Conservation (phyloP, 2,888 invertebrate genomes). For the Brachyopa scutellaris region DNA sequence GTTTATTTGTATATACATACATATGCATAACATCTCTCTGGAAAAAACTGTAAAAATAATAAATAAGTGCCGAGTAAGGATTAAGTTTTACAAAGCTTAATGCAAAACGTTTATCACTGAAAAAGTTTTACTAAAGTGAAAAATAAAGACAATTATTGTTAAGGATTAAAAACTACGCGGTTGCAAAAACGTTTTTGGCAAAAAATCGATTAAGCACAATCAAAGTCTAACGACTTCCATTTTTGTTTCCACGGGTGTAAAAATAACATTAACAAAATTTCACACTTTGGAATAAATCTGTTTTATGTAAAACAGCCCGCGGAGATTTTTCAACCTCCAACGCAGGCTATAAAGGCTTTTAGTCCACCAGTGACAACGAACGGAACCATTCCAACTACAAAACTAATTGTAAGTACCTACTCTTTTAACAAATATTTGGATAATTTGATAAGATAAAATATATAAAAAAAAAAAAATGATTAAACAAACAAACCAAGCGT, state of each 20-base stretch:
- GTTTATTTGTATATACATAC: conserved; percentile 37
- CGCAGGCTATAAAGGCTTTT: conserved; percentile 82
- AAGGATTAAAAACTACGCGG: not conserved
- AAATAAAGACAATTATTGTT: conserved; percentile 7
- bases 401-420: conserved; percentile 81
- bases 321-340: conserved; percentile 81
- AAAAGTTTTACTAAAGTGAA: conserved; percentile 33
- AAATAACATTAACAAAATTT: conserved; percentile 82
- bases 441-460: not conserved
- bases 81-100: conserved; percentile 49
- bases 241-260: conserved; percentile 75
- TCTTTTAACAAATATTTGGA: not conserved
- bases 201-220: conserved; percentile 38
- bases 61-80: too few species aligned
- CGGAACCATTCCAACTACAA: conserved; percentile 81
- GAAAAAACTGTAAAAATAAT: too few species aligned
- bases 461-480: not conserved
- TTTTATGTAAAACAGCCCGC: conserved; percentile 82
- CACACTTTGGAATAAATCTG: conserved; percentile 82
- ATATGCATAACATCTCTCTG: too few species aligned
- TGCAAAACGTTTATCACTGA: conserved; percentile 17
- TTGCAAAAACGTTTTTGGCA: not conserved
- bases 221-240: conserved; percentile 39
- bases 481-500: not conserved
- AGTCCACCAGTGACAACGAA: conserved; percentile 80